Evolutionary conservation across 2,113 vertebrate species (phyloP).

Genomic region (Ptilorrhoa leucosticta): DNA sequence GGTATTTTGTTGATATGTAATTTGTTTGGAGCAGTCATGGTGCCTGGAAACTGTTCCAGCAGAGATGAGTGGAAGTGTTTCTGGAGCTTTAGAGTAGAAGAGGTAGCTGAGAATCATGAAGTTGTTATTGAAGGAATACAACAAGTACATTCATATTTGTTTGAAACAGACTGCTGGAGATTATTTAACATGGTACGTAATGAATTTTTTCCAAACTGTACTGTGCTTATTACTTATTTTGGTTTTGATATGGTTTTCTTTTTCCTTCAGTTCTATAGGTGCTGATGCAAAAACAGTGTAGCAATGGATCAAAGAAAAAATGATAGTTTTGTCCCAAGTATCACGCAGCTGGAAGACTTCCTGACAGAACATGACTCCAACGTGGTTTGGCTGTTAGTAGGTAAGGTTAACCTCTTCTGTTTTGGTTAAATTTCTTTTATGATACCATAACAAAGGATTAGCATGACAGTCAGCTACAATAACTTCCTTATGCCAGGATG

Average conservation of each 20-base stretch:
- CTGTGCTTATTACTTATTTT: neutral
- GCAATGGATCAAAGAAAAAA: constrained; percentile 83
- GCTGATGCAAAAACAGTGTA: constrained; percentile 27
- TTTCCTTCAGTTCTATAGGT: constrained; percentile 41
- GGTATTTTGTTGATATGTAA: neutral
- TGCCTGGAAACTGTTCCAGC: neutral
- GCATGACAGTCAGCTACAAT: neutral
- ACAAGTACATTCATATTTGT: neutral
- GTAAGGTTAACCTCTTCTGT: constrained; percentile 69
- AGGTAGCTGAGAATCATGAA: neutral
- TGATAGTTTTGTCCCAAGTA: constrained; percentile 86
- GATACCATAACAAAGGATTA: neutral
- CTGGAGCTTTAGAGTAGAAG: neutral
- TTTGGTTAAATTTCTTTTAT: neutral
- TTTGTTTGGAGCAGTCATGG: neutral
- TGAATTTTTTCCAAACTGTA: neutral
- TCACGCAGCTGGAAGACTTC: constrained; percentile 86
- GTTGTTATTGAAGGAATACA: neutral
- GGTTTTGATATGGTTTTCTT: neutral
- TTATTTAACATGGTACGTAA: neutral
- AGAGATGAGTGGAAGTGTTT: neutral
- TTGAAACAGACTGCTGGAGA: neutral
- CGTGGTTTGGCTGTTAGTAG: constrained; percentile 95
- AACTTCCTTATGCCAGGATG: rapidly evolving
- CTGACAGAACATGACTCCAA: constrained; percentile 93